phyloP scores from a whole-genome alignment of 2,797 vertebrate genomes.

The Manis javanica region DNA sequence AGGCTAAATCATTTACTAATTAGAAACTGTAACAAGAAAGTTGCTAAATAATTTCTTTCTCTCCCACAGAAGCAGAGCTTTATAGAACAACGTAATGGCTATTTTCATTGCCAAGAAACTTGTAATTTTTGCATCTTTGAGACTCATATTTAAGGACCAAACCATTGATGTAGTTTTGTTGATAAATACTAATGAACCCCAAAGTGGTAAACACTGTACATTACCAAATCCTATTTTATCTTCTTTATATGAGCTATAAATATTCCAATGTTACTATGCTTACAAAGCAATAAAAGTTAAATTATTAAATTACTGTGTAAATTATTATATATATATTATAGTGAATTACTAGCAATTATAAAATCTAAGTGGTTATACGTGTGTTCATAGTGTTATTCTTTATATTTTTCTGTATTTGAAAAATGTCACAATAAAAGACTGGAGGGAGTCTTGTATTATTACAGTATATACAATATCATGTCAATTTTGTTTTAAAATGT shows the following conservation, averaged over 20 bases:
- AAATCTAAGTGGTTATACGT: background rate
- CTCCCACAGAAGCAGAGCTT: background rate
- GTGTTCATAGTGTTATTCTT: background rate
- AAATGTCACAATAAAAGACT: background rate
- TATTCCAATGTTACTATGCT: background rate
- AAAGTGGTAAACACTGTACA: background rate
- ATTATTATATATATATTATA: background rate
- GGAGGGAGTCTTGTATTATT: background rate
- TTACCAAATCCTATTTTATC: background rate
- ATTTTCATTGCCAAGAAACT: conserved; percentile 14
- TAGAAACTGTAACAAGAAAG: background rate
- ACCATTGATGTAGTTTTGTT: background rate
- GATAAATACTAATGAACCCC: conserved; percentile 37
- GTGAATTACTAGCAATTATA: conserved; percentile 8
- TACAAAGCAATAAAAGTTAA: conserved; percentile 20
- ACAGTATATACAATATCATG: background rate
- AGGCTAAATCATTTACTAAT: conserved; percentile 21
- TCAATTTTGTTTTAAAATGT: background rate
- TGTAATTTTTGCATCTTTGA: background rate
- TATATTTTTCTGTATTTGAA: conserved; percentile 45
- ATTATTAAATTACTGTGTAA: background rate
- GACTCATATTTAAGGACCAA: background rate
- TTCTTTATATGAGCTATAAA: background rate
- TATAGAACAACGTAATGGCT: background rate
- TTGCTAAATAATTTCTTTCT: conserved; percentile 32